phyloP scores from a whole-genome alignment of 2,113 vertebrate genomes.

The Nyctereutes procyonoides region DNA sequence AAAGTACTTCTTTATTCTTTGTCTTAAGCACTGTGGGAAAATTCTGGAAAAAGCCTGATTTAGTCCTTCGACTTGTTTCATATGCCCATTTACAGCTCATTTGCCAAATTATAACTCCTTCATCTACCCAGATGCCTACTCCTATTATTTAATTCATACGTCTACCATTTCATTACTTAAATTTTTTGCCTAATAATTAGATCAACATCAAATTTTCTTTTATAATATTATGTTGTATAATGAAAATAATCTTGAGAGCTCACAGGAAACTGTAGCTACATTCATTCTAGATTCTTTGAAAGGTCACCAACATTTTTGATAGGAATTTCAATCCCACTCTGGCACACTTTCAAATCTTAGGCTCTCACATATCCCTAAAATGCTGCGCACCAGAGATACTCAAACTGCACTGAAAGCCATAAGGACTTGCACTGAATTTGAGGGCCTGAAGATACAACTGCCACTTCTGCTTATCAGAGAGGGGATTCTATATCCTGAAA shows the following conservation, averaged over 20 bases:
- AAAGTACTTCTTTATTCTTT: slow-evolving; percentile 66
- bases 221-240: neutral
- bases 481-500: too few relatives aligned
- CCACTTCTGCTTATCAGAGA: neutral
- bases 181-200: neutral
- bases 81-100: slow-evolving; percentile 27
- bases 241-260: neutral
- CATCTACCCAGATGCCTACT: neutral
- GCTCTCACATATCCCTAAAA: slow-evolving; percentile 63
- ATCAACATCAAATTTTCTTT: neutral
- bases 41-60: slow-evolving; percentile 26
- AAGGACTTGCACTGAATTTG: neutral
- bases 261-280: slow-evolving; percentile 53
- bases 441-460: neutral
- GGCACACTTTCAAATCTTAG: slow-evolving; percentile 54
- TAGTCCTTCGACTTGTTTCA: slow-evolving; percentile 18
- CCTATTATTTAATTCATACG: neutral
- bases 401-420: neutral
- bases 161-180: neutral
- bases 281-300: slow-evolving; percentile 50
- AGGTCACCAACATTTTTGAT: slow-evolving; percentile 63
- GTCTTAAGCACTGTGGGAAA: slow-evolving; percentile 69
- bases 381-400: neutral
- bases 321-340: slow-evolving; percentile 34
- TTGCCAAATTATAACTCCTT: neutral